Conservation (phyloP, 1,140 invertebrate species). For the Drosophila yakuba region DNA sequence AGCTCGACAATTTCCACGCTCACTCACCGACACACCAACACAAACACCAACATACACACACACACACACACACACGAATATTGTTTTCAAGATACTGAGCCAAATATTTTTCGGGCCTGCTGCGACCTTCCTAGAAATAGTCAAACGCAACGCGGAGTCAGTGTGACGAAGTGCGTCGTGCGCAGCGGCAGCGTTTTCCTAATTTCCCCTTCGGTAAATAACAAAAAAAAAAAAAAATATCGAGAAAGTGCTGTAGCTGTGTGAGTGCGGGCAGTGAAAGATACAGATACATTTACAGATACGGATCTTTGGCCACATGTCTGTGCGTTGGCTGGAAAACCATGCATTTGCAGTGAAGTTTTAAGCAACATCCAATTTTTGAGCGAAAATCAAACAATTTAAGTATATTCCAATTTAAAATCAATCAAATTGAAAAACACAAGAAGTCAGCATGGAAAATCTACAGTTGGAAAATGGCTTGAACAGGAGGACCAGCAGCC, state of each 20-base stretch:
- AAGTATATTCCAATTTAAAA: not conserved
- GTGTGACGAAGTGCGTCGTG: constrained; percentile 80
- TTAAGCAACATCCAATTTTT: not conserved
- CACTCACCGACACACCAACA: constrained; percentile 18
- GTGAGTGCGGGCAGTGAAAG: constrained; percentile 24
- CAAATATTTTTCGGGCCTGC: constrained; percentile 62
- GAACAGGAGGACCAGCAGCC: constrained; percentile 24
- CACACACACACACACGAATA: constrained; percentile 1
- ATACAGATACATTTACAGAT: constrained; percentile 45
- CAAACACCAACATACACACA: constrained; percentile 1
- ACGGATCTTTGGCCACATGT: constrained; percentile 32
- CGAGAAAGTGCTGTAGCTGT: constrained; percentile 21
- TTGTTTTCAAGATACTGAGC: constrained; percentile 67
- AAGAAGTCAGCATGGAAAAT: constrained; percentile 36
- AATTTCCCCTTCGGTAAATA: constrained; percentile 5
- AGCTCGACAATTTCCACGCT: constrained; percentile 61
- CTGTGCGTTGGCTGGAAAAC: constrained; percentile 21
- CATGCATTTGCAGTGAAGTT: constrained; percentile 43
- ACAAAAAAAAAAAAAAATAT: not conserved
- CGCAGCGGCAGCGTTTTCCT: constrained; percentile 76
- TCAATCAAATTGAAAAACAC: not conserved
- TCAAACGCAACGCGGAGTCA: constrained; percentile 76
- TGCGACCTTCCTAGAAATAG: constrained; percentile 82
- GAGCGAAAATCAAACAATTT: constrained; percentile 1
- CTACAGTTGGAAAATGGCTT: not conserved